Conservation (phyloP, 1,140 invertebrate species). For the Drosophila arawakana region DNA sequence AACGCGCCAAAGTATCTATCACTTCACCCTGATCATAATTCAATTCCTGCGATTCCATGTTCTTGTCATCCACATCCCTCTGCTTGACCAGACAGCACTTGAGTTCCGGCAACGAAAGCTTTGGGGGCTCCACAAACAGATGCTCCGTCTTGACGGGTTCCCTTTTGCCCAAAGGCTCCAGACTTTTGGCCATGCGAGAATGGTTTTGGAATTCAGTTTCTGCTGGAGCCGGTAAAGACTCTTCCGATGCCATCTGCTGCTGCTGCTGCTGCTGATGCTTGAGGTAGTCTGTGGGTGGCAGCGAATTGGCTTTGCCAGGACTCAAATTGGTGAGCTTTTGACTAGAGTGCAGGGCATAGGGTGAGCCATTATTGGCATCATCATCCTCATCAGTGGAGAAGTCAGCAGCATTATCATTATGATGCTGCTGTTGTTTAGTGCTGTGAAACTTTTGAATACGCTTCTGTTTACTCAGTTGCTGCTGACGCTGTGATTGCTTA, state of each 20-base stretch:
- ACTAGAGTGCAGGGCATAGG: constrained; percentile 58
- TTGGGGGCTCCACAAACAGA: constrained; percentile 55
- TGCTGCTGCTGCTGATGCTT: neutral
- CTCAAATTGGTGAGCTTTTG: constrained; percentile 58
- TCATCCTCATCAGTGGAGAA: constrained; percentile 43
- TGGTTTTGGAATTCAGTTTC: neutral
- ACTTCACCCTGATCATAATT: constrained; percentile 45
- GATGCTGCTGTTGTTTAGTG: neutral
- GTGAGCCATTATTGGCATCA: constrained; percentile 7
- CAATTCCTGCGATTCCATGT: constrained; percentile 1
- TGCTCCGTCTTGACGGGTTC: constrained; percentile 40
- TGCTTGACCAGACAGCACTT: constrained; percentile 23
- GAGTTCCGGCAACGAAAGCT: constrained; percentile 25
- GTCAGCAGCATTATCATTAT: neutral
- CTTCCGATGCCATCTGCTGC: neutral
- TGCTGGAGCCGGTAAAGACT: neutral
- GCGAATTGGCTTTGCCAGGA: constrained; percentile 58
- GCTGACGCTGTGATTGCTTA: constrained; percentile 26
- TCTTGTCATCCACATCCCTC: constrained; percentile 1
- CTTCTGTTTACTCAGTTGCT: constrained; percentile 35
- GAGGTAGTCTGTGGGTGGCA: constrained; percentile 57
- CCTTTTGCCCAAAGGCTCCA: constrained; percentile 36
- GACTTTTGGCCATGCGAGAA: constrained; percentile 49
- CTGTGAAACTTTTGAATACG: constrained; percentile 2
- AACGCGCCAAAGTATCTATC: constrained; percentile 50